Conservation (phyloP, 2,888 invertebrate species). For the Keiferia lycopersicella region DNA sequence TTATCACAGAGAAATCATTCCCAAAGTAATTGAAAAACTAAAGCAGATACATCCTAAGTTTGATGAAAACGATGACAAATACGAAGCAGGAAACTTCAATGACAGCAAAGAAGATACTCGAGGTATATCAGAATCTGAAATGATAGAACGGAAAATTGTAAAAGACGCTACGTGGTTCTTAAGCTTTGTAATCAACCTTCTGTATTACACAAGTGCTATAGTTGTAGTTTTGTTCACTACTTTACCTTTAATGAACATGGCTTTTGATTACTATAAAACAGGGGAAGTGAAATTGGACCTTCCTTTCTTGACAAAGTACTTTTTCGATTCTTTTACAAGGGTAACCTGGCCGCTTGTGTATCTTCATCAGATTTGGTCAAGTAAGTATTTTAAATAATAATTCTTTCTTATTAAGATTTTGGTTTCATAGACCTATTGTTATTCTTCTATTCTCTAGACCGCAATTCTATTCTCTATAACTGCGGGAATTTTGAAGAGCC, state of each 20-base stretch:
- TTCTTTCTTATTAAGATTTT: too few relatives aligned
- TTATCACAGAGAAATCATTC: not conserved
- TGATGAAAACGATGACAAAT: conserved; percentile 26
- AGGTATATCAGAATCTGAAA: not conserved
- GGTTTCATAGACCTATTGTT: not conserved
- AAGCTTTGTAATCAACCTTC: conserved; percentile 40
- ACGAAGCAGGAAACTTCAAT: not conserved
- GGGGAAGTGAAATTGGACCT: conserved; percentile 46
- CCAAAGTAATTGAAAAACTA: conserved; percentile 46
- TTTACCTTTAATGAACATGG: conserved; percentile 49
- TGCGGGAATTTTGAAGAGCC: too few relatives aligned
- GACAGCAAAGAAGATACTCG: not conserved
- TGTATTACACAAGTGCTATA: conserved; percentile 37
- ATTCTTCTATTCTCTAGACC: too few relatives aligned
- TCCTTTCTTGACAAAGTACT: conserved; percentile 56
- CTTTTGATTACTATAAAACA: conserved; percentile 42
- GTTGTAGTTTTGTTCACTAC: conserved; percentile 50
- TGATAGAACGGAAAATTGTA: conserved; percentile 39
- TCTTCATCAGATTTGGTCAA: conserved; percentile 55
- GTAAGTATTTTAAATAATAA: conserved; percentile 47
- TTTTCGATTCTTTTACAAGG: conserved; percentile 49
- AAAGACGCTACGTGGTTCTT: conserved; percentile 45
- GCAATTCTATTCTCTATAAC: too few relatives aligned
- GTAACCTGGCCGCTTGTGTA: conserved; percentile 51
- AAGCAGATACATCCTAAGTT: conserved; percentile 48